Percentiles rank a stretch among this genome's conserved stretches.
phyloP scores from a whole-genome alignment of 2,113 vertebrate species.

The Cyphomyrus plagiostoma region DNA sequence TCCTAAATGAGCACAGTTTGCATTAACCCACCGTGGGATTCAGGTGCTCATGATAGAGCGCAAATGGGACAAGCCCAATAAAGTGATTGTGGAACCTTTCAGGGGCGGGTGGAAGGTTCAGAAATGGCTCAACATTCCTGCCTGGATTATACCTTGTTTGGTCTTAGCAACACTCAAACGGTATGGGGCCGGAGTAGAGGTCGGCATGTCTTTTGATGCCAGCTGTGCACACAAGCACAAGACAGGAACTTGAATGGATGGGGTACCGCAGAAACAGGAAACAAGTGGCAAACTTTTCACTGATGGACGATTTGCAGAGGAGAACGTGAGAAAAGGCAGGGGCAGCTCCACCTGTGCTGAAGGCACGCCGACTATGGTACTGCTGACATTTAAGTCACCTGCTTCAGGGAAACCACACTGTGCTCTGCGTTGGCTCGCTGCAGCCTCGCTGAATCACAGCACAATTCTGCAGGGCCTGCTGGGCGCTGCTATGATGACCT shows the following conservation, averaged over 20 bases:
- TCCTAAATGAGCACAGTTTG: not conserved
- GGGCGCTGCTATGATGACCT: not conserved
- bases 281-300: not conserved
- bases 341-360: not conserved
- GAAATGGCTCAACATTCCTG: constrained; percentile 63
- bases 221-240: not conserved
- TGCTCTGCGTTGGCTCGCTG: not conserved
- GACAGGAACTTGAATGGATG: constrained; percentile 2
- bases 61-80: not conserved
- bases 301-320: not conserved
- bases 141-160: constrained; percentile 37
- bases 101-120: constrained; percentile 39
- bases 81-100: not conserved
- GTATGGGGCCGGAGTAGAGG: not conserved
- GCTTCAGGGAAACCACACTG: not conserved
- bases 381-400: not conserved
- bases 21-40: not conserved
- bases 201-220: not conserved
- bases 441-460: not conserved
- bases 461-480: not conserved
- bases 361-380: not conserved
- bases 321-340: not conserved
- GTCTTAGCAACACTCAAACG: constrained; percentile 30
- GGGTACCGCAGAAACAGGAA: constrained; percentile 4
- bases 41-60: not conserved